Conservation (phyloP, 2,888 invertebrate species). For the Clostera curtula region DNA sequence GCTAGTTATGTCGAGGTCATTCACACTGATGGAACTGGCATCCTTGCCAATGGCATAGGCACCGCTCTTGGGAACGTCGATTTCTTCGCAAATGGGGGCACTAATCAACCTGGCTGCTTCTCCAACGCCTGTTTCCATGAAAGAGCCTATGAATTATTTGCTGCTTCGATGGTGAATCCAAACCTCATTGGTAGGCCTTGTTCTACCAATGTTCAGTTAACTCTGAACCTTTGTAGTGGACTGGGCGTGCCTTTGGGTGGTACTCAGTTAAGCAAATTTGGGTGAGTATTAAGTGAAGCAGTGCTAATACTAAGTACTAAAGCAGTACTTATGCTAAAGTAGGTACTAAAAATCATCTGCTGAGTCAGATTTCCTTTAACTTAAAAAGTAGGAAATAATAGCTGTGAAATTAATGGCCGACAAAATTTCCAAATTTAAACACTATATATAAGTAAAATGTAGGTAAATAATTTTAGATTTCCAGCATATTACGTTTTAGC, state of each 20-base stretch:
- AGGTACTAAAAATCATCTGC: too few relatives aligned
- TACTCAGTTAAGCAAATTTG: slow-evolving; percentile 27
- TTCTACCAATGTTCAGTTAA: slow-evolving; percentile 21
- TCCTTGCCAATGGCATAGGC: slow-evolving; percentile 74
- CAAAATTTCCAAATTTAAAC: too few relatives aligned
- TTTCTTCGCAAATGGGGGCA: slow-evolving; percentile 91
- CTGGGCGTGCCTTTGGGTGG: slow-evolving; percentile 31
- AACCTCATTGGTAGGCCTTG: slow-evolving; percentile 34
- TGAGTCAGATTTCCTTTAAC: too few relatives aligned
- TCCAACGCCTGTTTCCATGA: slow-evolving; percentile 37
- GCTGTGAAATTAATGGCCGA: too few relatives aligned
- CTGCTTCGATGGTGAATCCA: slow-evolving; percentile 29
- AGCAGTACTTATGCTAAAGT: too few relatives aligned
- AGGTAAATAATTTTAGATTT: too few relatives aligned
- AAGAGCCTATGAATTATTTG: slow-evolving; percentile 40
- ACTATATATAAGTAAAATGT: too few relatives aligned
- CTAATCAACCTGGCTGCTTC: slow-evolving; percentile 71
- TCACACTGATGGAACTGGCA: slow-evolving; percentile 43
- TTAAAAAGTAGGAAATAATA: too few relatives aligned
- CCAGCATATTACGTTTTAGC: too few relatives aligned
- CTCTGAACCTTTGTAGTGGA: slow-evolving; percentile 34
- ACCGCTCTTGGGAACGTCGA: slow-evolving; percentile 87
- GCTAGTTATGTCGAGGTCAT: slow-evolving; percentile 52
- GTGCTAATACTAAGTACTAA: too few relatives aligned
- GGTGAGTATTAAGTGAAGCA: slow-evolving; percentile 27